Base-by-base conservation (phyloP, 1,140 invertebrate species). In the Eufriesea mexicana region DNA sequence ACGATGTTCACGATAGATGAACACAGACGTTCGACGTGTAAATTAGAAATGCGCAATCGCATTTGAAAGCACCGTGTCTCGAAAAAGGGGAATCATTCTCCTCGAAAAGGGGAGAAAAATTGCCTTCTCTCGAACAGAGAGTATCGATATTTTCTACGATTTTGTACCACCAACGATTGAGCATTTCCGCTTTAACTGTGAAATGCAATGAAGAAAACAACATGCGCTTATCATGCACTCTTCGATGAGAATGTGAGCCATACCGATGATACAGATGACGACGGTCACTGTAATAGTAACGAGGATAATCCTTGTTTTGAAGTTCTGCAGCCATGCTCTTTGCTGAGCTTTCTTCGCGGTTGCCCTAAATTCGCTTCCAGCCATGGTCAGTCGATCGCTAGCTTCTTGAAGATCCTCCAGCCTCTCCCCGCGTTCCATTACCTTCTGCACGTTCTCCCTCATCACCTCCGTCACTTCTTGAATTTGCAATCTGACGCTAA, bases 401-500 rank as follows among this genome's bases (percentile, higher is more conserved):
- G 94, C 94, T 72, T 94, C 91, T 86, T 95, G 95, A 7, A 96
- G 90, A 77, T 95, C 94, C 74, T 96, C 95, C 51, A 96, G 83
- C 71, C 92, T 93, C 16, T 96, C 95, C 25, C 95, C 95, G 61
- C 95, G 89, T 62, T 96, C 95, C 82, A 96, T 91, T 7, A 96
- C 93, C 86, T 94, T 95, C 74, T 93, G 92, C 2, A 96, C 95
- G 91, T 96, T 96, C 51, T 94, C 92, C 10, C 95, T 93, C 95
- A 96, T 96, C 10, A 95, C 94, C 74, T 95, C 94, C 1, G 95
- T 94, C 20, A 95, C 95, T 78, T 95, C 95, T 55, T 95, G 94
- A 47, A 96, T 95, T 89, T 96, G 95, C 47, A 94, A 90, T 81
- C 92, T 92, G 0, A 95, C 93, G 83, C 95, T 95, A 54, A 14